Percentiles rank a stretch among this genome's conserved stretches.
phyloP scores from a whole-genome alignment of 2,797 vertebrate species.

The Chiroxiphia lanceolata region DNA sequence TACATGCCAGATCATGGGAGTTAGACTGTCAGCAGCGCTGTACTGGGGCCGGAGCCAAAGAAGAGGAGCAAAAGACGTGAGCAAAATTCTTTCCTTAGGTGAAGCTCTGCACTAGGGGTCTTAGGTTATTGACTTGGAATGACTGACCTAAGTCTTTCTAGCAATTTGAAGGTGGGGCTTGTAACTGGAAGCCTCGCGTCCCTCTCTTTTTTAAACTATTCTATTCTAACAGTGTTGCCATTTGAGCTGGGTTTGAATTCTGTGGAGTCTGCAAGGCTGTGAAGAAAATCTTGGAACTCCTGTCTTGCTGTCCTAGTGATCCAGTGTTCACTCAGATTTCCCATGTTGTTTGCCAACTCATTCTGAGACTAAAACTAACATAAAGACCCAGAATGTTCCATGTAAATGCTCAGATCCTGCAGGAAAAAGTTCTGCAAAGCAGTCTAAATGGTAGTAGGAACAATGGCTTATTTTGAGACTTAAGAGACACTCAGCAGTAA shows the following conservation, averaged over 20 bases:
- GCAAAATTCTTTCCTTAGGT: constrained; percentile 43
- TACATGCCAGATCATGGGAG: constrained; percentile 34
- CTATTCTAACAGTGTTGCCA: not conserved
- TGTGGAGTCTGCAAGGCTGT: not conserved
- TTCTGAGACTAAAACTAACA: not conserved
- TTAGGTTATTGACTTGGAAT: constrained; percentile 41
- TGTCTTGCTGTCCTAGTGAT: not conserved
- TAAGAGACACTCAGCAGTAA: not conserved
- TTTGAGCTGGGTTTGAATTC: not conserved
- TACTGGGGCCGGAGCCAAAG: constrained; percentile 43
- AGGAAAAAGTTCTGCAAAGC: not conserved
- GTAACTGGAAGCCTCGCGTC: constrained; percentile 5
- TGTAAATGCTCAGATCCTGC: not conserved
- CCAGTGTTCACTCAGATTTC: not conserved
- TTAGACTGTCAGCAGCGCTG: not conserved
- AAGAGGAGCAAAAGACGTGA: constrained; percentile 20
- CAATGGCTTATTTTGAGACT: not conserved
- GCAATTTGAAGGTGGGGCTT: constrained; percentile 45
- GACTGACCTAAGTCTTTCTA: constrained; percentile 41
- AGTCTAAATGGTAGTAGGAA: not conserved
- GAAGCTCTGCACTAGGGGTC: constrained; percentile 15
- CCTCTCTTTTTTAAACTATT: not conserved
- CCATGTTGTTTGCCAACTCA: not conserved
- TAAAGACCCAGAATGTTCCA: not conserved
- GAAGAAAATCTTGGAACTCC: constrained; percentile 15